Evolutionary conservation across 23 tunicate species (phyloP), one percentile per base, ranked within the genome.

Genomic region (Halocynthia aurantium): DNA sequence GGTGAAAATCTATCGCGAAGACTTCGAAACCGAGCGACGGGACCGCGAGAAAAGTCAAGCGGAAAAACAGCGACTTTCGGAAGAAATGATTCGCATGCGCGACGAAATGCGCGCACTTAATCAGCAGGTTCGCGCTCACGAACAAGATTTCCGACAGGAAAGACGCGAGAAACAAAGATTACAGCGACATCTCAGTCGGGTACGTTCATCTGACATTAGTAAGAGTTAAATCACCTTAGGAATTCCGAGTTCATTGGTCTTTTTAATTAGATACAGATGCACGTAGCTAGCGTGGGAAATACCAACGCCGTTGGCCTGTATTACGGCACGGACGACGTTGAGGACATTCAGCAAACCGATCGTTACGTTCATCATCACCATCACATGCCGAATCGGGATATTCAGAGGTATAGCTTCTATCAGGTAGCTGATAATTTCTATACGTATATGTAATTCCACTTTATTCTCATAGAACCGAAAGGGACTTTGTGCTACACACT

Each of bases 1-100:
- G 88, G 88, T 84, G 53, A 85, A 85, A 54, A 85, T 85, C 17
- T 85, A 85, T 56, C 84, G 84, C 22, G 90, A 85, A 56, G 90
- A 85, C 74, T 85, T 85, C 52, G 90, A 85, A 80, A 85, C 90
- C 13, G 90, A 85, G 73, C 64, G 90, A 8, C 54, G 84, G 65
- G 90, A 85, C 65, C 84, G 90, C 10, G 90, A 85, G 76, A 78
- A 72, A 62, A 80, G 58, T 61, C 90, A 85, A 76, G 82, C 79
- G 10, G 90, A 85, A 51, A 85, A 85, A 71, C 84, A 85, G 55
- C 62, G 75, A 18, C 62, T 85, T 60, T 75, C 80, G 12, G 90
- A 85, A n/a, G 71, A 50, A 31, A 75, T 85, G 49, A 71, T 76
- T 2, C 20, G 78, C 49, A 75, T 82, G 10, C 56, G 79, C 13